Evolutionary conservation across 2,797 vertebrate species (phyloP), one percentile per base, ranked within the genome.

Genomic region (Falco biarmicus): DNA sequence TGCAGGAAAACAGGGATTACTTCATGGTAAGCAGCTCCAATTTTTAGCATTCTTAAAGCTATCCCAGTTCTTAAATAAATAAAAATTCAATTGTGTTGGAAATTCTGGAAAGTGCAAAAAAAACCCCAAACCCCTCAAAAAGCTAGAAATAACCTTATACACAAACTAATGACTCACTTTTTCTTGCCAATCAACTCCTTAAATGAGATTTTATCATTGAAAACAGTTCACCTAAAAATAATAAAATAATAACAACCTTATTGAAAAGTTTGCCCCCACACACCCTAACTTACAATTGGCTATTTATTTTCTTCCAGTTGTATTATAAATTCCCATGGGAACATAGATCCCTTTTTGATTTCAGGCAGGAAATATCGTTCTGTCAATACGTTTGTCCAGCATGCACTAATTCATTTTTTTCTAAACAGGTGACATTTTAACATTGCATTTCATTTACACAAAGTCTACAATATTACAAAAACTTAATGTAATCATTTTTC

Each of bases 341-440:
- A 84, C 84, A 87, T 41, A 93, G 92, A 96, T 96, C 86, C 63
- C 65, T 92, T 96, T 96, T 96, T 94, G 95, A 95, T 97, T 96
- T 96, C 88, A 91, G 59, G 87, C 91, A 97, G 97, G 96, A 97
- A 97, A 96, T 96, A 96, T 91, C 76, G 84, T 95, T 97, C 95
- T 97, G 95, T 94, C 95, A 96, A 79, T 96, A 88, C 75, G 34
- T 83, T 94, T 85, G 92, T 92, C 91, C 88, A 96, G 84, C 84
- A 83, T 87, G 85, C 51, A 89, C 74, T 65, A 83, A 94, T 84
- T 95, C 20, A 85, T 95, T 96, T 96, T 95, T 95, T 92, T 63
- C 68, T 90, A 79, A 87, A 87, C 47, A 96, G 93, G 94, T 96
- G 96, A 96, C 94, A 96, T 96, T 97, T 96, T 96, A 95, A 90